Percentiles rank a stretch among this genome's conserved stretches.
These are phyloP conservation scores for Aphaenogaster rudis DNA, from an alignment of 1,140 invertebrate species.

Conservation along the genomic window DNA sequence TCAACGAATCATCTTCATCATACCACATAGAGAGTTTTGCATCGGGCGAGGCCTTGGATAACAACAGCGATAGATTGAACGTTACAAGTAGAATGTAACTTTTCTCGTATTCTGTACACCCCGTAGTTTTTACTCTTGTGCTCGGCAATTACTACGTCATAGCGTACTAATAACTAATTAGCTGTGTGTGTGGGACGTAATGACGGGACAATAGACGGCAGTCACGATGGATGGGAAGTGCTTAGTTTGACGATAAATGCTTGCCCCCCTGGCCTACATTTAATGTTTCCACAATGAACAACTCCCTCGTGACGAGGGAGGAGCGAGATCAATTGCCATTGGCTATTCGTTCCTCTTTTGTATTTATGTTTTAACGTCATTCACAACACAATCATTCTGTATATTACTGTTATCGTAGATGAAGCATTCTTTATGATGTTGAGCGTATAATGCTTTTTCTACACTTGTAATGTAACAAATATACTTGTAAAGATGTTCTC, in stretches of 20 bases:
- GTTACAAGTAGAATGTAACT: constrained; percentile 84
- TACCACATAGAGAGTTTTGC: constrained; percentile 37
- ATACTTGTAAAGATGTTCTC: not conserved
- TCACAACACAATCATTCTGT: not conserved
- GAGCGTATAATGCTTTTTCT: not conserved
- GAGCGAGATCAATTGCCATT: not conserved
- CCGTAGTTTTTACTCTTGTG: constrained; percentile 82
- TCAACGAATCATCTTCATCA: not conserved
- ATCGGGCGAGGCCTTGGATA: constrained; percentile 78
- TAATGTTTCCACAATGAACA: constrained; percentile 75
- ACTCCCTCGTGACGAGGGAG: constrained; percentile 5
- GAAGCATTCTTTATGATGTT: not conserved
- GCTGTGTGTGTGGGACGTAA: constrained; percentile 76
- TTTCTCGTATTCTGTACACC: constrained; percentile 84
- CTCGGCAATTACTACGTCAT: constrained; percentile 83
- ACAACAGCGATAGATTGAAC: constrained; percentile 81
- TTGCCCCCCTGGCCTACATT: constrained; percentile 85
- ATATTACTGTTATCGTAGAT: not conserved
- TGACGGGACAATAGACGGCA: constrained; percentile 84
- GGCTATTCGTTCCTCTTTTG: not conserved
- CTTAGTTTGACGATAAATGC: constrained; percentile 80
- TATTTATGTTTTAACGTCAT: not conserved
- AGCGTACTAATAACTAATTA: constrained; percentile 85
- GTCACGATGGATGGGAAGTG: constrained; percentile 82
- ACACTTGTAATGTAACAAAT: not conserved